Percentiles rank a stretch among this genome's conserved stretches.
phyloP scores from a whole-genome alignment of 2,797 vertebrate species.

The Lagodon rhomboides region DNA sequence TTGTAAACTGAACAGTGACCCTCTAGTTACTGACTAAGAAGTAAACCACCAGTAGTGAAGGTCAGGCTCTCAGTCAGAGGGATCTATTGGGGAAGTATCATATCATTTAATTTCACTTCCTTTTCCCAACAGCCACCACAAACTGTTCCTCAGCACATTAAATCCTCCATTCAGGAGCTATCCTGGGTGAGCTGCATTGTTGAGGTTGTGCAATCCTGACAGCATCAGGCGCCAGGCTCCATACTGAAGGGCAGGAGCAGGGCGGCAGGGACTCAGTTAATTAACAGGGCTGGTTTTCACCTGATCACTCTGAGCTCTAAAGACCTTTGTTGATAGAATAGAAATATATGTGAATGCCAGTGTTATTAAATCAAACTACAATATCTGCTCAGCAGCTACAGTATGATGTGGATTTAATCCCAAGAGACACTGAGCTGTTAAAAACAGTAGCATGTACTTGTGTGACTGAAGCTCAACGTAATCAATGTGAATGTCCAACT shows the following conservation, averaged over 20 bases:
- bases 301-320: neutral
- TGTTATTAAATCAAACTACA: neutral
- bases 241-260: neutral
- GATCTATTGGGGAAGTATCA: neutral
- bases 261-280: neutral
- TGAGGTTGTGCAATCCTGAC: slow-evolving; percentile 2
- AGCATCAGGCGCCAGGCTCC: neutral
- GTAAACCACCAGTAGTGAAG: neutral
- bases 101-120: neutral
- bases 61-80: neutral
- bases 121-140: slow-evolving; percentile 4
- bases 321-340: neutral
- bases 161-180: neutral
- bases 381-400: neutral
- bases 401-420: neutral
- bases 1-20: neutral
- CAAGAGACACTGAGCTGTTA: neutral
- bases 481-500: neutral
- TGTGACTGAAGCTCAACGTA: neutral
- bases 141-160: neutral
- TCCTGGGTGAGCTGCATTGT: neutral
- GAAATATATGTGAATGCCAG: neutral
- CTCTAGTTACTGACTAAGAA: neutral
- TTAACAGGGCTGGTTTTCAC: neutral
- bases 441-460: neutral